phyloP scores from a whole-genome alignment of 2,113 vertebrate genomes.

The Aegithalos caudatus region DNA sequence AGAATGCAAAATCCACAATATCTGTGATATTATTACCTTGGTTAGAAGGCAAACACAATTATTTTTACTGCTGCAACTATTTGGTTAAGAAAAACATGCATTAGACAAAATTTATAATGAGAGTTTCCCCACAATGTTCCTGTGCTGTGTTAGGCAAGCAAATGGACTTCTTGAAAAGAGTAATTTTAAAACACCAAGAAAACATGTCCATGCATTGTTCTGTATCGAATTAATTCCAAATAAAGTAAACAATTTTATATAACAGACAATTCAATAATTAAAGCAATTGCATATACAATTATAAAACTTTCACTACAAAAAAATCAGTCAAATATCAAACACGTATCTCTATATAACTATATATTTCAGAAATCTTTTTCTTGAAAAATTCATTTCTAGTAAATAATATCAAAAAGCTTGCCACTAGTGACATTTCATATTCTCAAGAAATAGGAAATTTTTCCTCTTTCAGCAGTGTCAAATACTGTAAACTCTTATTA shows the following conservation, averaged over 20 bases:
- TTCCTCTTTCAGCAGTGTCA: background rate
- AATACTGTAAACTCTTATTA: background rate
- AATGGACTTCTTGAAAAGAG: background rate
- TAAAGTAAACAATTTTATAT: background rate
- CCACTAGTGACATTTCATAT: background rate
- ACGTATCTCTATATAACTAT: background rate
- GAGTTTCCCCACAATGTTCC: background rate
- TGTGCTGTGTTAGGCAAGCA: background rate
- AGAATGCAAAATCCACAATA: background rate
- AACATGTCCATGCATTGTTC: background rate
- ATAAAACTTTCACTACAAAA: background rate
- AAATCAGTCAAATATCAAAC: background rate
- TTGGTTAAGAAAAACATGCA: background rate
- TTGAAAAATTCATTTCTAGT: background rate
- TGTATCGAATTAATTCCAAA: background rate
- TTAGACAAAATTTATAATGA: background rate
- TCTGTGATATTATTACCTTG: background rate
- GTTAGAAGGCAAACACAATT: background rate
- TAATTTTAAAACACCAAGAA: background rate
- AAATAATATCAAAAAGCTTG: background rate
- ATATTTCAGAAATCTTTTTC: background rate
- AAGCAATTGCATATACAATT: background rate
- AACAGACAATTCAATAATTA: background rate
- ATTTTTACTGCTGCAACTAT: background rate
- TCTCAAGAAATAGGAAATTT: background rate